Evolutionary conservation across 2,113 vertebrate genomes (phyloP), one percentile per base, ranked within the genome.

Genomic region (Rhabdomys dilectus): DNA sequence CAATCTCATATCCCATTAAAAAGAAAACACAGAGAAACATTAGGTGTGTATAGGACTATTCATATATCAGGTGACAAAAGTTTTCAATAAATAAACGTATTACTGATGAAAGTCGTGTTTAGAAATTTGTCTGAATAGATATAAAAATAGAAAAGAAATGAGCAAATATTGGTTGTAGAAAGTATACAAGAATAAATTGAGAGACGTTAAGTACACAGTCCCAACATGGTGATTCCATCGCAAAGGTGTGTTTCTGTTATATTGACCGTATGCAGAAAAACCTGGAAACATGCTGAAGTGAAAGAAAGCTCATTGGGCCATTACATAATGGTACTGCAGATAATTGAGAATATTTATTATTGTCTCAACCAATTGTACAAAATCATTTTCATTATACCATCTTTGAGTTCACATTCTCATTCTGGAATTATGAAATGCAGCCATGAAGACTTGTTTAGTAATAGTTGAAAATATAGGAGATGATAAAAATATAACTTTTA

Each of bases 301-400:
- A 12, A 9, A 2, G 13, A 56, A 85, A 68, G 4, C 48, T 56
- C 7, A 29, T 3, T 86, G 77, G 11, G 4, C 1, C 26, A 51
- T 51, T 51, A 66, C 1, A 3, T 36, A 91, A 26, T 26, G n/a
- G 42, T 48, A 73, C 29, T 93, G 48, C 13, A 51, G 34, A 45
- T 96, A 87, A 91, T 87, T 91, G 36, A 95, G 78, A 75, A 56
- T 91, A 85, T 51, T 60, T 72, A 91, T 87, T 72, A 58, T n/a
- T 45, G 6, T n/a, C 4, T 19, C 12, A 88, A 1, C 81, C 76
- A 89, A 0, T n/a, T 29, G 53, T 76, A 78, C 24, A 84, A 53
- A 86, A 39, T 60, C 17, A 64, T 48, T 78, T 39, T n/a, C 60
- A 34, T 31, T 81, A 45, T 34, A 60, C 48, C 7, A 70, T 1